Conservation (phyloP, 2,797 vertebrate genomes). For the Eleutherodactylus coqui region DNA sequence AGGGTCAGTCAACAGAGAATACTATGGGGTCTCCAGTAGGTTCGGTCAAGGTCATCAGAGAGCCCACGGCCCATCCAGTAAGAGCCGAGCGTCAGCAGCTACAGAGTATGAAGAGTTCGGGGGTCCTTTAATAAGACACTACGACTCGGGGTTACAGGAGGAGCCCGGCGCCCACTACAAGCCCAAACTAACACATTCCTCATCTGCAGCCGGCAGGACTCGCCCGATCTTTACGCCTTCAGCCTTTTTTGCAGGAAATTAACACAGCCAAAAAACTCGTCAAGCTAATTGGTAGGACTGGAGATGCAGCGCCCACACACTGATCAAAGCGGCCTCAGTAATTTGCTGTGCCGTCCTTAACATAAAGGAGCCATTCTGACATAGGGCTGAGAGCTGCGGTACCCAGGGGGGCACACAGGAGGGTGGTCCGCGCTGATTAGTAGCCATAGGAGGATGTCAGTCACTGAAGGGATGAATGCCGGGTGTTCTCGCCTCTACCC, state of each 20-base stretch:
- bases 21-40: too few relatives aligned
- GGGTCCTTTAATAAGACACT: too few relatives aligned
- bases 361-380: conserved; percentile 33
- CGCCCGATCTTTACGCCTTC: conserved; percentile 20
- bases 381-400: neutral
- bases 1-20: too few relatives aligned
- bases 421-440: neutral
- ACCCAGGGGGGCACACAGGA: neutral
- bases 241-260: conserved; percentile 49
- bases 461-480: neutral
- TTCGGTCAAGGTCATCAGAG: too few relatives aligned
- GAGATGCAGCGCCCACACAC: neutral
- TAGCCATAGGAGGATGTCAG: neutral
- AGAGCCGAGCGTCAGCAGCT: too few relatives aligned
- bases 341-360: neutral
- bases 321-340: conserved; percentile 50
- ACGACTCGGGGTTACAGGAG: too few relatives aligned
- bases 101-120: too few relatives aligned
- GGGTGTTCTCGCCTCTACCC: neutral
- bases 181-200: too few relatives aligned
- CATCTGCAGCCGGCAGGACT: too few relatives aligned
- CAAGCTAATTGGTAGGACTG: conserved; percentile 51
- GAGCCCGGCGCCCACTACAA: neutral
- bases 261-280: conserved; percentile 27
- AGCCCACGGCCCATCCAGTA: too few relatives aligned